Evolutionary conservation across 2,888 invertebrate genomes (phyloP).

Genomic region (Lepidonotus clava): DNA sequence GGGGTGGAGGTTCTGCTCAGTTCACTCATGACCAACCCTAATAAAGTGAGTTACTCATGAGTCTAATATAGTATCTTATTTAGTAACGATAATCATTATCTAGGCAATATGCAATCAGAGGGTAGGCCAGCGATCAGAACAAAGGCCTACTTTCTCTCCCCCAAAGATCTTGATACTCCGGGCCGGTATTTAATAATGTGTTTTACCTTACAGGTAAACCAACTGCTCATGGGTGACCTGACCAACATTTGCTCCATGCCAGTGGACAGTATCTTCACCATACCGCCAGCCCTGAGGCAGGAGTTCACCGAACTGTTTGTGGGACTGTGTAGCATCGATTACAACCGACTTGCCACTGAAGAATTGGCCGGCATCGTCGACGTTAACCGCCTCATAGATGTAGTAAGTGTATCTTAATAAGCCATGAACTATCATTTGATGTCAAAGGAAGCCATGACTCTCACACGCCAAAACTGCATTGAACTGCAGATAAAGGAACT

Average conservation of each 20-base stretch:
- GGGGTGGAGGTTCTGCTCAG: background rate
- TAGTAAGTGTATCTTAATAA: background rate
- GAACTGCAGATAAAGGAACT: no score
- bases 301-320: background rate
- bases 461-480: no score
- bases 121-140: no score
- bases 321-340: background rate
- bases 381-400: background rate
- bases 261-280: background rate
- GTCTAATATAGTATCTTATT: no score
- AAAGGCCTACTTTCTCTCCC: no score
- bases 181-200: no score
- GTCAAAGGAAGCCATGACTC: no score
- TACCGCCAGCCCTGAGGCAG: background rate
- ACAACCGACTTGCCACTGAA: background rate
- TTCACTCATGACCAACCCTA: background rate
- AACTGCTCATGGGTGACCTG: background rate
- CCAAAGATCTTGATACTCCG: no score
- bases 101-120: no score
- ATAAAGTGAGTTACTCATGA: background rate
- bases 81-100: no score
- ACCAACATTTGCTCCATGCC: background rate
- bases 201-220: background rate
- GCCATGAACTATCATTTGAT: no score
- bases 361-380: background rate